Conservation (phyloP, 1,140 invertebrate genomes). For the Acyrthosiphon pisum region DNA sequence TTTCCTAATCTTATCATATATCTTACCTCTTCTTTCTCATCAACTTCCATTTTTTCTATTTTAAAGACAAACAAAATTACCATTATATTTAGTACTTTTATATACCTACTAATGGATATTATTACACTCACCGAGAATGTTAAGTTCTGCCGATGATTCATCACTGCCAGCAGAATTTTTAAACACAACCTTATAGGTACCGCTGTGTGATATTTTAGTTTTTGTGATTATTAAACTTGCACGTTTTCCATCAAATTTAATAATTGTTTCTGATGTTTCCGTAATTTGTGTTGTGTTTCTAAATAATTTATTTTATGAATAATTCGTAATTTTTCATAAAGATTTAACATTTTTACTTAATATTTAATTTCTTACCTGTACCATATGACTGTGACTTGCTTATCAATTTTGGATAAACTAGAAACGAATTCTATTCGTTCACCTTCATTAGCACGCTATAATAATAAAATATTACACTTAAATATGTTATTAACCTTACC, state of each 20-base stretch:
- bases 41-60: conserved; percentile 65
- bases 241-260: conserved; percentile 82
- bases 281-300: conserved; percentile 76
- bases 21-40: conserved; percentile 62
- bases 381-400: conserved; percentile 84
- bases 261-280: conserved; percentile 73
- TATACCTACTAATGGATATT: neutral
- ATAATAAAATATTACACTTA: conserved; percentile 7
- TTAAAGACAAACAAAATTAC: conserved; percentile 41
- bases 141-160: conserved; percentile 79
- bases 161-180: conserved; percentile 84
- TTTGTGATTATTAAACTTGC: conserved; percentile 77
- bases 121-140: conserved; percentile 68
- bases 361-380: conserved; percentile 70
- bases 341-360: neutral
- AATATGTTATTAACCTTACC: neutral
- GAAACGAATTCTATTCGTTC: conserved; percentile 74
- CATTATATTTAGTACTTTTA: neutral
- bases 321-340: neutral
- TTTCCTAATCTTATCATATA: neutral
- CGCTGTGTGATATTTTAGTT: conserved; percentile 73
- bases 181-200: conserved; percentile 80
- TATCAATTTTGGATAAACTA: conserved; percentile 75
- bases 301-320: neutral
- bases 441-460: conserved; percentile 51